Conservation (phyloP, 2,113 vertebrate species). For the Psilopsiagon aymara region DNA sequence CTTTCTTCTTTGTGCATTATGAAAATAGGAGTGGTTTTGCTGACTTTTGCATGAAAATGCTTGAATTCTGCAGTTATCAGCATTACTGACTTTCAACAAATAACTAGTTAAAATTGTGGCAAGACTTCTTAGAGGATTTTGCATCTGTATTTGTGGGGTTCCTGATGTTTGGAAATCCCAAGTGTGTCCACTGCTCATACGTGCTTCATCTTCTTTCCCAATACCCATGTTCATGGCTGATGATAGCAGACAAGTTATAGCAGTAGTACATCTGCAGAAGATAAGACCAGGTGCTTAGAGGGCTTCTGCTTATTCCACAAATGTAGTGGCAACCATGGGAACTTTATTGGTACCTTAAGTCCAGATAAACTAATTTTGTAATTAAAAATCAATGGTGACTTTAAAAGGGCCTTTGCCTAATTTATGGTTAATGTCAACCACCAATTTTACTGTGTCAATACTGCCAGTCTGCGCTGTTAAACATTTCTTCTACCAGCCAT, state of each 20-base stretch:
- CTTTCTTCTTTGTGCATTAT: not conserved
- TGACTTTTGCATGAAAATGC: not conserved
- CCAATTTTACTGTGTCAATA: not conserved
- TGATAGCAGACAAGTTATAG: not conserved
- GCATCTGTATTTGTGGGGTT: not conserved
- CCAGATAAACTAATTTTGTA: not conserved
- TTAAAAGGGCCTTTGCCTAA: not conserved
- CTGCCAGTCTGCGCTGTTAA: not conserved
- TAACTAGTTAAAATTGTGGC: not conserved
- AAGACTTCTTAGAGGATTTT: not conserved
- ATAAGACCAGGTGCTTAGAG: not conserved
- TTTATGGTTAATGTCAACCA: not conserved
- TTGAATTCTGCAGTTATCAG: not conserved
- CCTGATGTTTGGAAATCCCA: not conserved
- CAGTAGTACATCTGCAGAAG: not conserved
- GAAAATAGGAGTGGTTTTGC: not conserved
- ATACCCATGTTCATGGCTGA: not conserved
- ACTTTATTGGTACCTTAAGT: not conserved
- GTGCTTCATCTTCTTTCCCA: not conserved
- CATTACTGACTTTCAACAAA: not conserved
- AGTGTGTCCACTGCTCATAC: not conserved
- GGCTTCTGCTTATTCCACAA: not conserved
- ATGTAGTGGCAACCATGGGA: not conserved
- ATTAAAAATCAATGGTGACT: not conserved
- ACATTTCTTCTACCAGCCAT: not conserved